phyloP scores from a whole-genome alignment of 2,113 vertebrate species.

The Daphoenositta chrysoptera region DNA sequence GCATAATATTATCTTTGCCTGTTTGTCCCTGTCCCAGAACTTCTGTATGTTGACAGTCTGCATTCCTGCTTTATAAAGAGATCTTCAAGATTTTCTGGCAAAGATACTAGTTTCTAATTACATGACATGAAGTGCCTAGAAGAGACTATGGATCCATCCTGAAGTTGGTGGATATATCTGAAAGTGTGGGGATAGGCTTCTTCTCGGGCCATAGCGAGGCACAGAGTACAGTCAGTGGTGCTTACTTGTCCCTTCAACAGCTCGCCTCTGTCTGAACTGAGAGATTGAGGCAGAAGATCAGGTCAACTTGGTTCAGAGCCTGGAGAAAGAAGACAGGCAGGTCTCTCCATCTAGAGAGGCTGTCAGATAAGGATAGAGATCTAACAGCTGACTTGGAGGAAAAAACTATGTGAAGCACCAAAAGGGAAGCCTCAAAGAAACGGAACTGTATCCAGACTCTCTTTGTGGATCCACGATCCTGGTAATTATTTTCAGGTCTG shows the following conservation, averaged over 20 bases:
- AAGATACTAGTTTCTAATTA: not conserved
- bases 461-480: not conserved
- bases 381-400: not conserved
- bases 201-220: not conserved
- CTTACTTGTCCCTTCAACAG: not conserved
- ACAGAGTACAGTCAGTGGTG: not conserved
- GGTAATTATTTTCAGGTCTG: not conserved
- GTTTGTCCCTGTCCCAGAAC: accelerated
- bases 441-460: not conserved
- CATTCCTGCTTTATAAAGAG: not conserved
- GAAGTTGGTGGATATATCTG: not conserved
- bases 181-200: not conserved
- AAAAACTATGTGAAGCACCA: not conserved
- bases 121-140: not conserved
- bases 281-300: not conserved
- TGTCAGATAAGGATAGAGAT: not conserved
- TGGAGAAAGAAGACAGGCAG: not conserved
- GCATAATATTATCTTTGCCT: accelerated
- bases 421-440: not conserved
- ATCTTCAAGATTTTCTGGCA: not conserved
- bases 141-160: not conserved
- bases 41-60: not conserved
- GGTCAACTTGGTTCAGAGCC: not conserved
- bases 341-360: not conserved
- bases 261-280: not conserved